Evolutionary conservation across 2,113 vertebrate species (phyloP).

Genomic region (Dendrocopos noguchii): DNA sequence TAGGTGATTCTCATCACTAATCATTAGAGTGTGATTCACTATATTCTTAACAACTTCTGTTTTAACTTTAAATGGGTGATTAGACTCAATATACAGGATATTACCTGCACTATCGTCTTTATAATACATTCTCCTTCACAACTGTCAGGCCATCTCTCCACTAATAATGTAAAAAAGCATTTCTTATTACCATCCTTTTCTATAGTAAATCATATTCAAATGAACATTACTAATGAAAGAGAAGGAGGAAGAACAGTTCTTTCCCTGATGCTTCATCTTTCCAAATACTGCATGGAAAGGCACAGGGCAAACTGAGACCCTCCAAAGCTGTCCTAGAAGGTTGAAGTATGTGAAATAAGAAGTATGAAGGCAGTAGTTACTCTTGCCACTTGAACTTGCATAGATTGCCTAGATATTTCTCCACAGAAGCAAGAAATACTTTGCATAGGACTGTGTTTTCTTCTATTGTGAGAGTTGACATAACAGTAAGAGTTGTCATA

Average conservation of each 20-base stretch:
- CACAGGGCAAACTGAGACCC: neutral
- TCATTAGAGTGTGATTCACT: constrained; percentile 80
- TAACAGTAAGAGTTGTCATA: neutral
- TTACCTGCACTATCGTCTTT: constrained; percentile 78
- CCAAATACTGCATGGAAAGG: constrained; percentile 26
- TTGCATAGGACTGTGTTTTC: neutral
- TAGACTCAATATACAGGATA: constrained; percentile 84
- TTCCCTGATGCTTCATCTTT: constrained; percentile 8
- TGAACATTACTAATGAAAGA: constrained; percentile 68
- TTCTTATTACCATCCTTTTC: constrained; percentile 75
- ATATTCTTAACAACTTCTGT: constrained; percentile 83
- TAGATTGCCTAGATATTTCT: neutral
- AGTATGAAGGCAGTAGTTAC: neutral
- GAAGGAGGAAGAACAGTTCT: constrained; percentile 27
- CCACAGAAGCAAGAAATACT: neutral
- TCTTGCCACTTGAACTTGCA: neutral
- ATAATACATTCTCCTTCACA: constrained; percentile 76
- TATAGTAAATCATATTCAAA: constrained; percentile 76
- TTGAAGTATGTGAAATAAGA: neutral
- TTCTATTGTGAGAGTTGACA: neutral
- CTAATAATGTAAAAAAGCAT: constrained; percentile 76
- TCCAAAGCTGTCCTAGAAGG: neutral
- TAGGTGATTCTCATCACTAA: constrained; percentile 84
- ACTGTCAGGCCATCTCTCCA: constrained; percentile 71
- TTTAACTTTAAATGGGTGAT: constrained; percentile 85